These are phyloP conservation scores for Macheiramphus alcinus DNA, from an alignment of 2,113 vertebrate species.

Conservation along the genomic window DNA sequence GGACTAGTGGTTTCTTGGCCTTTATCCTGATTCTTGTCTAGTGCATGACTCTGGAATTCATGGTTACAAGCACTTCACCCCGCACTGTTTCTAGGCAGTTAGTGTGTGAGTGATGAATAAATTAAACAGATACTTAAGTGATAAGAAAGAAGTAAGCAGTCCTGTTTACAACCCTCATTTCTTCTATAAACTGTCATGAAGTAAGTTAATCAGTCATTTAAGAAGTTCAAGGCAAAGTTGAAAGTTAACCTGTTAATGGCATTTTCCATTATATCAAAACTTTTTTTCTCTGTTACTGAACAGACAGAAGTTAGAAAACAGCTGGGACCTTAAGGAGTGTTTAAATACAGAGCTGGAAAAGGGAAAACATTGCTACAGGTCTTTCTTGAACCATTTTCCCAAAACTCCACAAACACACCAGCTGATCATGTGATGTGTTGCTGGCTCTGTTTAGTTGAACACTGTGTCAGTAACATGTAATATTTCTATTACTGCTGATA, in stretches of 20 bases:
- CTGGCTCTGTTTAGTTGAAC: background rate
- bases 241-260: conserved; percentile 39
- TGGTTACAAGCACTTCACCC: conserved; percentile 2
- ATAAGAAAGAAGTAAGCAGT: conserved; percentile 53
- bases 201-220: conserved; percentile 64
- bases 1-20: background rate
- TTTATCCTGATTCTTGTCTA: background rate
- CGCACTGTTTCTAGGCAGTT: background rate
- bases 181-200: conserved; percentile 41
- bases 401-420: background rate
- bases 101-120: conserved; percentile 59
- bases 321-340: background rate
- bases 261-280: conserved; percentile 1
- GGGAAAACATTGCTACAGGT: background rate
- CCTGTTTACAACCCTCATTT: conserved; percentile 46
- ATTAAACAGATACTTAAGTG: conserved; percentile 64
- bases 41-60: background rate
- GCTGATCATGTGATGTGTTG: background rate
- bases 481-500: background rate
- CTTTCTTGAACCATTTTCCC: background rate
- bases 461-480: background rate
- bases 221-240: conserved; percentile 39
- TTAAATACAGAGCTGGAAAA: background rate
- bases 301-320: background rate
- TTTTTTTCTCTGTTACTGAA: conserved; percentile 3